Evolutionary conservation across 2,797 vertebrate genomes (phyloP), one percentile per base, ranked within the genome.

Genomic region (Neomorphus geoffroyi): DNA sequence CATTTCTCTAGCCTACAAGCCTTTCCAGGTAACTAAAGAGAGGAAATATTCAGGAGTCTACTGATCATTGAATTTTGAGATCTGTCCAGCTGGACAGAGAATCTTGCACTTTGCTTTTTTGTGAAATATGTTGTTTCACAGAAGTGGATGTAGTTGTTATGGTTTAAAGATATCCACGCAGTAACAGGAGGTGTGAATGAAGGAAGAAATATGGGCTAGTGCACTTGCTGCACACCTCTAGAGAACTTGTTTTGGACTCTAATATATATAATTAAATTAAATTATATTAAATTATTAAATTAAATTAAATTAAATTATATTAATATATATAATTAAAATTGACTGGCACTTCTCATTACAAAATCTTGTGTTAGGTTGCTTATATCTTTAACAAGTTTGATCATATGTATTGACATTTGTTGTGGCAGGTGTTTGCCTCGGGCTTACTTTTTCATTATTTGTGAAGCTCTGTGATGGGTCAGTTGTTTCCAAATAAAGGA

Each of bases 291-390:
- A n/a, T n/a, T n/a, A n/a, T n/a, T n/a, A n/a, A n/a, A n/a, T n/a
- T n/a, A n/a, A n/a, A n/a, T n/a, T n/a, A n/a, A n/a, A n/a, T n/a
- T n/a, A n/a, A n/a, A n/a, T n/a, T n/a, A n/a, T n/a, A n/a, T n/a
- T n/a, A n/a, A n/a, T n/a, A n/a, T n/a, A n/a, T n/a, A 56, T 50
- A 90, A 84, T 79, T 88, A 88, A 94, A 91, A 50, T 28, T 51
- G 39, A 67, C 33, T 72, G n/a, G 70, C 45, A 35, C 1, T 67
- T 91, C 12, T 3, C 10, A 69, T 80, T 83, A 86, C 28, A 88
- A 91, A 53, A 61, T 85, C 28, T 48, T 67, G 9, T 50, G 33
- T 48, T 48, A 33, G 6, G 3, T 71, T 91, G 32, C 32, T 71
- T 54, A 21, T 33, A 43, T 71, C 35, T 82, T 89, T 54, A 26